phyloP scores from a whole-genome alignment of 2,113 vertebrate species.

The Rhinoptilus africanus region DNA sequence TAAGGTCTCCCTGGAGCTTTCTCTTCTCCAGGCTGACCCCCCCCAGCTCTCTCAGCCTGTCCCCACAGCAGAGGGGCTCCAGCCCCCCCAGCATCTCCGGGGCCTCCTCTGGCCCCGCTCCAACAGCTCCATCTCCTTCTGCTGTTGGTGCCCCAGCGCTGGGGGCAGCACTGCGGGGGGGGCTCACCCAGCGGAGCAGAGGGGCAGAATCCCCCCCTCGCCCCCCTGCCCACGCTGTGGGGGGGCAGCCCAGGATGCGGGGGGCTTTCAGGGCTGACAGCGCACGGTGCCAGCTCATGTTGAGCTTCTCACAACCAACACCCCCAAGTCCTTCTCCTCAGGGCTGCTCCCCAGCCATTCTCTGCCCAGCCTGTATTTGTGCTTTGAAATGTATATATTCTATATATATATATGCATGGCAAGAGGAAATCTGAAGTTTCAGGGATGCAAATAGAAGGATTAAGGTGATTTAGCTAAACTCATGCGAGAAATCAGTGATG shows the following conservation, averaged over 20 bases:
- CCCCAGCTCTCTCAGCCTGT: no score
- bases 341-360: background rate
- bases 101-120: background rate
- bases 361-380: background rate
- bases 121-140: background rate
- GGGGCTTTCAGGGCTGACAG: background rate
- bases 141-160: background rate
- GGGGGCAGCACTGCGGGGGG: background rate
- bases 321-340: background rate
- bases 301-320: background rate
- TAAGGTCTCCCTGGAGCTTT: no score
- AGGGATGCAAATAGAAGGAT: background rate
- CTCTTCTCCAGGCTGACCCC: no score
- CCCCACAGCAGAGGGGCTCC: no score
- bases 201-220: background rate
- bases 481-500: rapidly evolving
- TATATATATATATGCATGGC: rapidly evolving
- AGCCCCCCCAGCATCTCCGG: no score
- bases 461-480: background rate
- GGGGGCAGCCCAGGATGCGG: background rate
- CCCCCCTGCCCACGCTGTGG: background rate
- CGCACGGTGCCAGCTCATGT: background rate
- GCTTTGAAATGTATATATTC: rapidly evolving
- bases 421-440: background rate
- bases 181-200: background rate